phyloP scores from a whole-genome alignment of 2,797 vertebrate species.

The Pseudotriccus pelzelni region DNA sequence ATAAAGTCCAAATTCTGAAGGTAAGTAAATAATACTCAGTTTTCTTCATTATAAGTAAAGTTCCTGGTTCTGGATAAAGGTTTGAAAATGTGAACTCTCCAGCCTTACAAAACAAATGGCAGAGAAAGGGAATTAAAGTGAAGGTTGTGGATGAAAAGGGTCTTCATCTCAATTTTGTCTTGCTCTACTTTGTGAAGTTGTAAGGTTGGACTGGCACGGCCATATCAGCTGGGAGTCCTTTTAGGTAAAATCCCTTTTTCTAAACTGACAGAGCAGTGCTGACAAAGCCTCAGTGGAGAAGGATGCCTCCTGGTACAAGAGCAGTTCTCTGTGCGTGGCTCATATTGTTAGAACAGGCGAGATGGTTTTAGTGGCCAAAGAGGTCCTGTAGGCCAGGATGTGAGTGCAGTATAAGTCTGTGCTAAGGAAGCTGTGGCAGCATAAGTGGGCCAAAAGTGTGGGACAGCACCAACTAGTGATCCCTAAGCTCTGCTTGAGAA shows the following conservation, averaged over 20 bases:
- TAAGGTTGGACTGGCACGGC: background rate
- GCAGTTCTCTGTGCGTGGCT: background rate
- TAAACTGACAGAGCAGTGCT: background rate
- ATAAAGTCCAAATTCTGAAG: background rate
- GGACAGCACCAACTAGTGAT: background rate
- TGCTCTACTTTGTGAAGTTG: background rate
- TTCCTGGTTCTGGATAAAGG: background rate
- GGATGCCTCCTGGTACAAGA: background rate
- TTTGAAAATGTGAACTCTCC: background rate
- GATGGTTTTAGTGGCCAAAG: background rate
- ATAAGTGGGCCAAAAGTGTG: background rate
- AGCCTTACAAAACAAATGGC: background rate
- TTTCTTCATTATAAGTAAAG: background rate
- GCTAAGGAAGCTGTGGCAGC: background rate
- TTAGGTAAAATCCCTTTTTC: background rate
- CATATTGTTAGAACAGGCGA: background rate
- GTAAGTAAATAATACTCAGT: background rate
- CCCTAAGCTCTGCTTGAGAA: background rate
- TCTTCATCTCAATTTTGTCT: background rate
- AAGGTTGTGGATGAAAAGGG: background rate
- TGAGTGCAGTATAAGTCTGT: background rate
- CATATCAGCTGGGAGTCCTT: background rate
- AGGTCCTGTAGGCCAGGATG: background rate
- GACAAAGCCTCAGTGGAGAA: background rate
- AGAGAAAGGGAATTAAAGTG: background rate